Evolutionary conservation across 2,888 invertebrate species (phyloP), one percentile per base, ranked within the genome.

Genomic region (Ochropacha duplaris): DNA sequence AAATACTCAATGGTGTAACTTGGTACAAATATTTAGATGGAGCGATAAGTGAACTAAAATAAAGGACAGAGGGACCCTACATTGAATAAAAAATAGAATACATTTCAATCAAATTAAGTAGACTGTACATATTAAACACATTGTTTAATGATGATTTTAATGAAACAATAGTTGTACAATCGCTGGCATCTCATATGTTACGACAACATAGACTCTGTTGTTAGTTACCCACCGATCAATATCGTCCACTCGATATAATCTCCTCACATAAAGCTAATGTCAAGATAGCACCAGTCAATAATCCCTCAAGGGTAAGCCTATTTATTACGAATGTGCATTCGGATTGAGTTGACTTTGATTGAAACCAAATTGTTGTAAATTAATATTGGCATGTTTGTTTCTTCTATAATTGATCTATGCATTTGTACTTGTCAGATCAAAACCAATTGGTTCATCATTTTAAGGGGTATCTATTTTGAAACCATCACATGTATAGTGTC

Each of bases 201-300:
- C 44, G 44, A 16, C 39, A 44, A 19, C 9, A 9, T 16, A 44
- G 44, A 44, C 44, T 39, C 39, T 44, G 44, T 44, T 44, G 44
- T 44, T 80, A 81, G 81, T 83, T 77, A 81, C 65, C 73, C 70
- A 65, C 73, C 78, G 79, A 84, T 88, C 82, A 80, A 84, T 86
- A 86, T 77, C 75, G 76, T 69, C 75, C 82, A 83, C 84, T 88
- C 78, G 82, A 86, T 84, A 80, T 85, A 83, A 87, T 87, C 82
- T 79, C 76, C 68, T 70, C 76, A 73, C 72, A 72, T 78, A 78
- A 73, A 81, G 80, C 74, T 77, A 81, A 81, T 75, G 79, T 82
- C 78, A 75, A 81, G 81, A 81, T 84, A 83, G 69, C 57, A 69
- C 74, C 72, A 72, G 74, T 78, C 81, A 79, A 82, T 81, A 82